These are phyloP conservation scores for Oxystoma pomonae DNA, from an alignment of 2,888 invertebrate genomes.

Conservation along the genomic window DNA sequence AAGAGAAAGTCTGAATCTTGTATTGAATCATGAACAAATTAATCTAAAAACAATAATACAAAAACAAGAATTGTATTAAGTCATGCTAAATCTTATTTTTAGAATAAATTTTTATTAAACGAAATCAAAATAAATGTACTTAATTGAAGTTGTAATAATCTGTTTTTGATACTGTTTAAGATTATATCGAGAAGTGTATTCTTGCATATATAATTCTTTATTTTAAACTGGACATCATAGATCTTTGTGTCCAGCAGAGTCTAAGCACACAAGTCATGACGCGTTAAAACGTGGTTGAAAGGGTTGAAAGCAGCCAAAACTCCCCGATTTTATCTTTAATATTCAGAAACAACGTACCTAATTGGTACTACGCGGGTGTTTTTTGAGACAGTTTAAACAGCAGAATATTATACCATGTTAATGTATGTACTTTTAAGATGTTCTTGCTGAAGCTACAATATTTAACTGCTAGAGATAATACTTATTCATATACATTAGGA, in stretches of 20 bases:
- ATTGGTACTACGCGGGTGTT: no score
- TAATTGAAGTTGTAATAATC: not conserved
- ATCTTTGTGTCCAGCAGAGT: no score
- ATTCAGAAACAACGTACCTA: no score
- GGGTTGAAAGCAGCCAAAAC: no score
- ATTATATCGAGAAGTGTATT: not conserved
- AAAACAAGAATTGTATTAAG: not conserved
- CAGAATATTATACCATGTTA: no score
- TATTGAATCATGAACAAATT: not conserved
- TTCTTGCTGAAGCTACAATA: no score
- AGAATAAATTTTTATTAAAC: not conserved
- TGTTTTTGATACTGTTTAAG: not conserved
- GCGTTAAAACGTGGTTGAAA: not conserved
- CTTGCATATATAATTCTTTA: not conserved
- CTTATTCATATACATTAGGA: no score
- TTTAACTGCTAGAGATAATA: not conserved
- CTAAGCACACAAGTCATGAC: not conserved
- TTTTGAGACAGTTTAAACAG: no score
- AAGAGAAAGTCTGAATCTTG: not conserved
- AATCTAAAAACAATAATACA: not conserved
- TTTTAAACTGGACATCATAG: not conserved
- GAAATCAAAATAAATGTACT: not conserved
- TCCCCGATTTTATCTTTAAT: no score
- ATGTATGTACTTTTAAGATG: no score
- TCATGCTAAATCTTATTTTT: not conserved